Percentiles rank a stretch among this genome's conserved stretches.
These are phyloP conservation scores for Pterocles orientalis DNA, from an alignment of 2,113 vertebrate species.

Conservation along the genomic window DNA sequence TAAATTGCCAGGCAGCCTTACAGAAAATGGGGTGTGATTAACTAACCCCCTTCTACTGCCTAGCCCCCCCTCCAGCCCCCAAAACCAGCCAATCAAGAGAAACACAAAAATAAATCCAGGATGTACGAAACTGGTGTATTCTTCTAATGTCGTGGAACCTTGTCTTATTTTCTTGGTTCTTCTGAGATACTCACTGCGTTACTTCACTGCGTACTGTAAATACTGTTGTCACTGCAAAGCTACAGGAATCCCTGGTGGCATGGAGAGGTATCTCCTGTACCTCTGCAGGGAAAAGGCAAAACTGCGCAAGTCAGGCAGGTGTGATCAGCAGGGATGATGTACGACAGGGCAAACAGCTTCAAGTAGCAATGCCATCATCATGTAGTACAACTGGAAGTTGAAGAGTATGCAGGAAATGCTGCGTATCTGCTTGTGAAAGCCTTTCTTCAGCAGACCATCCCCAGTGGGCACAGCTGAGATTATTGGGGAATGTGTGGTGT, in stretches of 20 bases:
- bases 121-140: neutral
- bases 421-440: neutral
- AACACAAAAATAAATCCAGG: neutral
- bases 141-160: neutral
- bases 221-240: neutral
- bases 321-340: neutral
- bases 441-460: neutral
- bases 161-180: neutral
- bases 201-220: neutral
- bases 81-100: neutral
- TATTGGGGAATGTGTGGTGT: neutral
- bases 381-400: neutral
- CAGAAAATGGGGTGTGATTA: neutral
- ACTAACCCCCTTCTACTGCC: neutral
- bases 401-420: neutral
- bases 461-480: neutral
- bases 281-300: neutral
- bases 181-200: neutral
- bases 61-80: no score
- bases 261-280: neutral
- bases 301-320: neutral
- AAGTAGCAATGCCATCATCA: no score
- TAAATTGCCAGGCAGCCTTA: neutral
- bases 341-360: neutral
- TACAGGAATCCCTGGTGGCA: neutral